Base-by-base conservation (phyloP, 1,140 invertebrate genomes). In the Cydia strobilella region DNA sequence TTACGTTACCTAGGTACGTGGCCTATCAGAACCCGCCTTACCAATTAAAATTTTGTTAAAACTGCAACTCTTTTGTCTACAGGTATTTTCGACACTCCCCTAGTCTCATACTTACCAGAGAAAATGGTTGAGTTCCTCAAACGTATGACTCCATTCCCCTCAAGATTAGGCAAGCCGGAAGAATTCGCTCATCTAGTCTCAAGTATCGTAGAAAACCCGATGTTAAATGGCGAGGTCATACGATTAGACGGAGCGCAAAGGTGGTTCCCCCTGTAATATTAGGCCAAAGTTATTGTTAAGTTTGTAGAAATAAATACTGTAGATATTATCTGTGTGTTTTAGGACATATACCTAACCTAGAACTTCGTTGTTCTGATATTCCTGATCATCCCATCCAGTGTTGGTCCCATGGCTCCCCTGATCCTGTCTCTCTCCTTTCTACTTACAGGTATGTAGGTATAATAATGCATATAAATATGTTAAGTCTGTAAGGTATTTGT, bases 211-310 rank as follows among this genome's bases (percentile, higher is more conserved):
- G 96, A 97, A 86, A 99, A 99, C 93, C 97, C 96, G 0, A 93
- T 99, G 92, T 84, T 99, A 12, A 99, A 99, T 93, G 99, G 98
- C 15, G 98, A 99, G 93, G 96, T 96, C 0, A 98, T 99, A 82
- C 94, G 98, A 90, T 84, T 99, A 75, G 99, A 99, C 93, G 99
- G 98, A 39, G 98, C 97, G 18, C 91, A 99, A 4, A 94, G 97
- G 84, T 97, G 97, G 88, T 91, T 88, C 63, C 90, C 90, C 0
- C 74, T 92, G 39, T 92, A 89, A 74, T 59, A 77, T 54, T 77
- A 71, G 59, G 6, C 35, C 77, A 42, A 76, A 79, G 75, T 63
- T 72, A 79, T 79, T 77, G 75, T 69, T 77, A 75, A 79, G 72
- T 18, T 74, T 81, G 83, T 83, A 81, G 80, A 76, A 84, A 81